A percentile compares a stretch with the other conserved stretches of the same genome.
These are phyloP conservation scores for Neosalanx taihuensis DNA, from an alignment of 2,797 vertebrate genomes.

Conservation along the genomic window DNA sequence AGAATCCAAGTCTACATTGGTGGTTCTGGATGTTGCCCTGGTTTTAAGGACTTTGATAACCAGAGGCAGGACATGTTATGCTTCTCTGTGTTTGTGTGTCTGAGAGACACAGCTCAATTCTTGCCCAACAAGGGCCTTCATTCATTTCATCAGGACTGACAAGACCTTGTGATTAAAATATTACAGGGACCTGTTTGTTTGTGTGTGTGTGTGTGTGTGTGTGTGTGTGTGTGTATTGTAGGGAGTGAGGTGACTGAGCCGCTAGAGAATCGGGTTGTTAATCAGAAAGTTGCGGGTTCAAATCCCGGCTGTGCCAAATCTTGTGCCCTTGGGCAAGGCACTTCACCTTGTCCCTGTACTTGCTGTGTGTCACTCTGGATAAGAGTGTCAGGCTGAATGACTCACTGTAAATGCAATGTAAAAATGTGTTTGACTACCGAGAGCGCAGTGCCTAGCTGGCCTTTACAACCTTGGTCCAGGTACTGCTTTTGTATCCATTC, in stretches of 20 bases:
- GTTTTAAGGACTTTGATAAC: background rate
- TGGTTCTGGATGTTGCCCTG: background rate
- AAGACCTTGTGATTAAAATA: slow-evolving; percentile 13
- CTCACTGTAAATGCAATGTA: background rate
- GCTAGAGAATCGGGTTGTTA: no score
- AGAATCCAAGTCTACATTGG: background rate
- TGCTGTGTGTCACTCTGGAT: no score
- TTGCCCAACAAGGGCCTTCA: slow-evolving; percentile 15
- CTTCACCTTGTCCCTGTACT: no score
- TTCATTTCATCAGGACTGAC: slow-evolving; percentile 11
- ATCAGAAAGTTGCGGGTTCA: no score
- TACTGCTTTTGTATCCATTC: background rate
- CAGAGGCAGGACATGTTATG: no score
- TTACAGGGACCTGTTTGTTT: slow-evolving; percentile 2
- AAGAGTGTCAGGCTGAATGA: no score
- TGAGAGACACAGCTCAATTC: background rate
- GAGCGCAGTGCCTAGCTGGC: background rate
- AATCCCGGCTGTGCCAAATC: no score
- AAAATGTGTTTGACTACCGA: slow-evolving; percentile 1
- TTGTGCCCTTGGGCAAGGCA: no score
- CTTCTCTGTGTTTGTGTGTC: background rate
- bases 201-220: slow-evolving; percentile 1
- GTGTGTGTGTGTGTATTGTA: no score
- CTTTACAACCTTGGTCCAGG: background rate
- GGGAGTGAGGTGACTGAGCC: background rate